These are phyloP conservation scores for Orussus abietinus DNA, from an alignment of 1,140 invertebrate species.

Conservation along the genomic window DNA sequence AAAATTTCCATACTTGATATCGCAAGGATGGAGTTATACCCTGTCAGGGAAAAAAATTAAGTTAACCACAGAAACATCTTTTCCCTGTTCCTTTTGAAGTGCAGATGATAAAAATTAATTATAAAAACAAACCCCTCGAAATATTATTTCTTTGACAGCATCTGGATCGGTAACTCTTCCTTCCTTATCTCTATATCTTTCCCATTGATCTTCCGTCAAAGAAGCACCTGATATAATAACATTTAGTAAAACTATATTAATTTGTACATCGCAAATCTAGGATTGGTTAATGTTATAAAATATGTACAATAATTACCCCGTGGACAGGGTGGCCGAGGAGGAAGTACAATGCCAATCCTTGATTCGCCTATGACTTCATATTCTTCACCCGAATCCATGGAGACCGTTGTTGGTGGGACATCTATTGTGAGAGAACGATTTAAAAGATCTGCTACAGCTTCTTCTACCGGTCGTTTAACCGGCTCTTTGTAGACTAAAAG, in stretches of 20 bases:
- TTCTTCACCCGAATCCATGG: constrained; percentile 55
- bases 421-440: constrained; percentile 54
- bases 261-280: constrained; percentile 7
- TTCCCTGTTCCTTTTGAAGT: constrained; percentile 15
- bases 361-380: constrained; percentile 65
- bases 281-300: constrained; percentile 4
- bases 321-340: constrained; percentile 53
- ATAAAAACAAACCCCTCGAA: constrained; percentile 73
- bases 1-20: constrained; percentile 90
- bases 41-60: constrained; percentile 51
- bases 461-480: constrained; percentile 50
- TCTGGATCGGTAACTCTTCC: constrained; percentile 71
- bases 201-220: constrained; percentile 76
- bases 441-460: constrained; percentile 59
- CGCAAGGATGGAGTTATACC: constrained; percentile 69
- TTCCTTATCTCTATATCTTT: constrained; percentile 68
- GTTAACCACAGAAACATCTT: too few species aligned
- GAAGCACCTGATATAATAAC: constrained; percentile 60
- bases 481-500: constrained; percentile 54
- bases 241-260: constrained; percentile 26
- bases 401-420: constrained; percentile 41
- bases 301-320: constrained; percentile 34
- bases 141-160: constrained; percentile 75
- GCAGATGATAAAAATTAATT: constrained; percentile 9
- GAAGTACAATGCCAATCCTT: constrained; percentile 52